A percentile compares a stretch with the other conserved stretches of the same genome.
Evolutionary conservation across 2,113 vertebrate genomes (phyloP).

Genomic region (Hypanus sabinus): DNA sequence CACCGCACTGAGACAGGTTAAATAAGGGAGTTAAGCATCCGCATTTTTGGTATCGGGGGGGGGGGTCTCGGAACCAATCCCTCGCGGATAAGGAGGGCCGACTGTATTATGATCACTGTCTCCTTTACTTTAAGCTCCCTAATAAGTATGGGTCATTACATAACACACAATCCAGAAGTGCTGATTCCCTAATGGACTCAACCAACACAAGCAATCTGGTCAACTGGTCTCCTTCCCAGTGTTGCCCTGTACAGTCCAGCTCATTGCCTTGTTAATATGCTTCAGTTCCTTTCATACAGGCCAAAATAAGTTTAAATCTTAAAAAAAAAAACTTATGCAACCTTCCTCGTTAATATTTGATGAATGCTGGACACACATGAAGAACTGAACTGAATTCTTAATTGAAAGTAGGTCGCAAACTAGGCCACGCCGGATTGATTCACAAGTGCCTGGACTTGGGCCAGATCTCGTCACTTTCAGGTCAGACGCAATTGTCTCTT

Average conservation of each 20-base stretch:
- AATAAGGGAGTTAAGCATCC: too few species aligned
- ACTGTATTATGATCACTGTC: too few species aligned
- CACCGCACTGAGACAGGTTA: too few species aligned
- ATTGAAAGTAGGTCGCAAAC: not conserved
- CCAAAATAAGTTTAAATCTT: not conserved
- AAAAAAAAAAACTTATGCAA: not conserved
- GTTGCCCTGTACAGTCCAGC: too few species aligned
- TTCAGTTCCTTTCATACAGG: not conserved
- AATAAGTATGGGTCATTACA: too few species aligned
- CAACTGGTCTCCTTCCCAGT: not conserved
- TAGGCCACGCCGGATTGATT: not conserved
- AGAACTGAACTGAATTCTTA: conserved; percentile 19
- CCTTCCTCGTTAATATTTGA: not conserved
- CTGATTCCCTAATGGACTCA: too few species aligned
- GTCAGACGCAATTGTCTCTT: not conserved
- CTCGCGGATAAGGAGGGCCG: too few species aligned
- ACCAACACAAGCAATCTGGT: not conserved
- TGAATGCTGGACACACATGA: not conserved
- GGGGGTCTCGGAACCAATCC: too few species aligned
- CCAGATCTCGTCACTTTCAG: not conserved
- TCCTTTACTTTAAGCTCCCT: too few species aligned
- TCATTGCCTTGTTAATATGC: not conserved
- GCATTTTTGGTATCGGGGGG: too few species aligned
- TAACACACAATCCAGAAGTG: too few species aligned
- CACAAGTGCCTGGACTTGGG: not conserved